A percentile compares a stretch with the other conserved stretches of the same genome.
Evolutionary conservation across 1,140 invertebrate genomes (phyloP).

Genomic region (Drosophila nannoptera): DNA sequence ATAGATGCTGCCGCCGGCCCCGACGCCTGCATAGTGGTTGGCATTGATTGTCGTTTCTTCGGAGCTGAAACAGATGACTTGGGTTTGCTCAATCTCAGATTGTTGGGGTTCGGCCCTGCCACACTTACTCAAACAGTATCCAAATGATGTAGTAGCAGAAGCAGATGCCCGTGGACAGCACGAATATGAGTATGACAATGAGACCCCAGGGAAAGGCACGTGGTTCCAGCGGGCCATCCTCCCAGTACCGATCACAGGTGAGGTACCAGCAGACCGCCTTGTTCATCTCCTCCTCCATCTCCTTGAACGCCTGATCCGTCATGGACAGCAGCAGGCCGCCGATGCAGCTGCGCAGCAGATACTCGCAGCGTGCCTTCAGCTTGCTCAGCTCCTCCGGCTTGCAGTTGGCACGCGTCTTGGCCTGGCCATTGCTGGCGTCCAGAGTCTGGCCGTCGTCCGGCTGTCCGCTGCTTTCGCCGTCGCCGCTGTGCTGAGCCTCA

Average conservation of each 20-base stretch:
- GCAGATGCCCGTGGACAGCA: constrained; percentile 89
- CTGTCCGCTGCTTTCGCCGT: constrained; percentile 52
- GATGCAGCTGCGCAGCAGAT: constrained; percentile 84
- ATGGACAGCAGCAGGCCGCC: constrained; percentile 88
- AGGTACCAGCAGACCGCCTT: constrained; percentile 94
- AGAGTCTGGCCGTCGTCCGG: constrained; percentile 33
- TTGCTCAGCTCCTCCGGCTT: constrained; percentile 89
- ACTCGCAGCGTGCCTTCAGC: constrained; percentile 85
- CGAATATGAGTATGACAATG: constrained; percentile 86
- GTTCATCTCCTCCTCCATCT: constrained; percentile 92
- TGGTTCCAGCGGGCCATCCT: constrained; percentile 87
- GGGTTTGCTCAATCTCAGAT: constrained; percentile 74
- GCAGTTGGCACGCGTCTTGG: constrained; percentile 88
- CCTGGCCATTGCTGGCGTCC: constrained; percentile 72
- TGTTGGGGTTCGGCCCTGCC: constrained; percentile 3
- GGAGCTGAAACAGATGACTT: constrained; percentile 78
- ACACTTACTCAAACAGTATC: constrained; percentile 92
- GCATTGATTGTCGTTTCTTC: constrained; percentile 79
- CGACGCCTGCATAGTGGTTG: constrained; percentile 59
- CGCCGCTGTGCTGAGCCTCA: constrained; percentile 47
- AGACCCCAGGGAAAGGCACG: constrained; percentile 89
- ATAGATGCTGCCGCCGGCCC: constrained; percentile 58
- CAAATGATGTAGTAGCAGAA: constrained; percentile 94
- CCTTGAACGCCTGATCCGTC: constrained; percentile 89
- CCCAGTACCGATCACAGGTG: constrained; percentile 94